Evolutionary conservation across 2,113 vertebrate genomes (phyloP).

Genomic region (Rhinolophus ferrumequinum): DNA sequence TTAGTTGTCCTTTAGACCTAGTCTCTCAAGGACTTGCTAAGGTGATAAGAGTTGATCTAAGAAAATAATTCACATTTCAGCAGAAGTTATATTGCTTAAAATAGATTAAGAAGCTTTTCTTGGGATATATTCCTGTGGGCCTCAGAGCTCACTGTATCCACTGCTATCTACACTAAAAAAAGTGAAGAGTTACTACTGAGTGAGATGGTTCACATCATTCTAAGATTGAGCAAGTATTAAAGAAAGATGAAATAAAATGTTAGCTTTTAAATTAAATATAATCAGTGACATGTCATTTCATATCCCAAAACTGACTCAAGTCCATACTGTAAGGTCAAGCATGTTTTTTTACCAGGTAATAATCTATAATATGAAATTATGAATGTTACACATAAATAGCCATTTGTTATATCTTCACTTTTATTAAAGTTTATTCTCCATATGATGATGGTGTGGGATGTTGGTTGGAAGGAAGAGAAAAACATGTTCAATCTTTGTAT

Average conservation of each 20-base stretch:
- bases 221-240: neutral
- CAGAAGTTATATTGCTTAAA: neutral
- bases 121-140: neutral
- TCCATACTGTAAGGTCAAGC: neutral
- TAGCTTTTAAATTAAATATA: slow-evolving; percentile 33
- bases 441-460: neutral
- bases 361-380: neutral
- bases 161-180: neutral
- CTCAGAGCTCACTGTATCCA: neutral
- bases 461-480: neutral
- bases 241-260: neutral
- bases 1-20: neutral
- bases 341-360: neutral
- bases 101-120: neutral
- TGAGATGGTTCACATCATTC: neutral
- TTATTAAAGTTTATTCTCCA: neutral
- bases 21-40: neutral
- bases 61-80: neutral
- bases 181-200: neutral
- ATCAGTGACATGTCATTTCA: neutral
- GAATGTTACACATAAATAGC: neutral
- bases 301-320: neutral
- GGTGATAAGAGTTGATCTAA: neutral
- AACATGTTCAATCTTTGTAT: neutral
- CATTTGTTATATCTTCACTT: neutral